A percentile compares a stretch with the other conserved stretches of the same genome.
These are phyloP conservation scores for Blastobasis lacticolella DNA, from an alignment of 2,888 invertebrate species.

Conservation along the genomic window DNA sequence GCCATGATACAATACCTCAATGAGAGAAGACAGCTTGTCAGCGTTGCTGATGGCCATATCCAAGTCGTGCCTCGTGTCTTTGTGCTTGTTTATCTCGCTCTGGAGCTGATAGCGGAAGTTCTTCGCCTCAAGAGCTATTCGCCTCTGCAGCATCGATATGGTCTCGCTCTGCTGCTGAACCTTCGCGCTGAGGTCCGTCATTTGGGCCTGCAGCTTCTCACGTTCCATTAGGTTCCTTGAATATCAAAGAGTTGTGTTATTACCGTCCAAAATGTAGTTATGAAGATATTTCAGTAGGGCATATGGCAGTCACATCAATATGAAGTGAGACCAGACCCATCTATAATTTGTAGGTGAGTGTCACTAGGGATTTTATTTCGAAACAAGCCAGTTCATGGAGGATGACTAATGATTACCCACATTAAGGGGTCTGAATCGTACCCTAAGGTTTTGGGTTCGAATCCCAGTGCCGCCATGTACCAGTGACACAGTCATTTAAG, in stretches of 20 bases:
- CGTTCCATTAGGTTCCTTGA: slow-evolving; percentile 80
- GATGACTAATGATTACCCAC: no score
- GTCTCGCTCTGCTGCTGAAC: slow-evolving; percentile 77
- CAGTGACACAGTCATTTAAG: no score
- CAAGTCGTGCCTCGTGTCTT: slow-evolving; percentile 79
- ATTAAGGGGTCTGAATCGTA: no score
- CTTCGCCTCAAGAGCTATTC: slow-evolving; percentile 82
- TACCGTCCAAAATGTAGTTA: no score
- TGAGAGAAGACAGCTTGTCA: slow-evolving; percentile 73
- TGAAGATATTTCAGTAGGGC: no score
- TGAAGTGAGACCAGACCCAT: no score
- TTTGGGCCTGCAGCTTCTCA: slow-evolving; percentile 80
- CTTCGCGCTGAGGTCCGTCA: slow-evolving; percentile 69
- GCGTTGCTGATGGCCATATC: slow-evolving; percentile 76
- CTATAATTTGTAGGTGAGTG: no score
- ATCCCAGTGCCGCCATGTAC: no score
- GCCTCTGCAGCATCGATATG: slow-evolving; percentile 78
- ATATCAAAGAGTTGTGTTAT: background rate
- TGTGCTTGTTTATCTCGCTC: slow-evolving; percentile 79
- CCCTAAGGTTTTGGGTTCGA: no score
- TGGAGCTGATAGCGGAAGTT: slow-evolving; percentile 82
- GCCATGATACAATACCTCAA: slow-evolving; percentile 57
- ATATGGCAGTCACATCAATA: no score
- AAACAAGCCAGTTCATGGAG: no score
- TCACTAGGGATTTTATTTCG: no score